phyloP scores from a whole-genome alignment of 2,797 vertebrate species.

The Smutsia temminckii region DNA sequence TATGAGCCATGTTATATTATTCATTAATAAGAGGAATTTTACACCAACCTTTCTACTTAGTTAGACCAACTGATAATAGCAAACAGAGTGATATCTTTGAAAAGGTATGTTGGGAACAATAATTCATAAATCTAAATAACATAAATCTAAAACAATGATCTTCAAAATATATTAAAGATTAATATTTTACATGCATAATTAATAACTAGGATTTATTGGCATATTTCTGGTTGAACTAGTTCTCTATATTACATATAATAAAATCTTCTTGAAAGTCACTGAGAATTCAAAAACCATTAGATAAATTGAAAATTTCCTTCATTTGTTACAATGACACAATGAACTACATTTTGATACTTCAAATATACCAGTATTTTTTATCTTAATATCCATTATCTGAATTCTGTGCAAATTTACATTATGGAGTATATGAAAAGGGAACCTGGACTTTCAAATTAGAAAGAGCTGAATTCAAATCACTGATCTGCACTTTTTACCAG shows the following conservation, averaged over 20 bases:
- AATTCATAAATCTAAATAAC: not conserved
- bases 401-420: not conserved
- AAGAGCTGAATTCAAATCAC: not conserved
- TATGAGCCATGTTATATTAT: not conserved
- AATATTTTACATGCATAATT: not conserved
- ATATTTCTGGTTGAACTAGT: not conserved
- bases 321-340: not conserved
- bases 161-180: not conserved
- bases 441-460: not conserved
- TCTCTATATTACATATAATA: not conserved
- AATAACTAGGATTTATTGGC: not conserved
- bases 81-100: not conserved
- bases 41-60: not conserved
- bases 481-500: not conserved
- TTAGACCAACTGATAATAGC: not conserved
- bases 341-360: not conserved
- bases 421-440: not conserved
- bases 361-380: not conserved
- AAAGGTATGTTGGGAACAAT: not conserved
- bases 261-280: constrained; percentile 11
- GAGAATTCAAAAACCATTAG: not conserved
- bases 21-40: not conserved
- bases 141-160: not conserved
- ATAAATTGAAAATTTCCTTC: not conserved
- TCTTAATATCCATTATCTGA: not conserved